A percentile compares a stretch with the other conserved stretches of the same genome.
Conservation (phyloP, 2,888 invertebrate species). For the Periphyllus acericola region DNA sequence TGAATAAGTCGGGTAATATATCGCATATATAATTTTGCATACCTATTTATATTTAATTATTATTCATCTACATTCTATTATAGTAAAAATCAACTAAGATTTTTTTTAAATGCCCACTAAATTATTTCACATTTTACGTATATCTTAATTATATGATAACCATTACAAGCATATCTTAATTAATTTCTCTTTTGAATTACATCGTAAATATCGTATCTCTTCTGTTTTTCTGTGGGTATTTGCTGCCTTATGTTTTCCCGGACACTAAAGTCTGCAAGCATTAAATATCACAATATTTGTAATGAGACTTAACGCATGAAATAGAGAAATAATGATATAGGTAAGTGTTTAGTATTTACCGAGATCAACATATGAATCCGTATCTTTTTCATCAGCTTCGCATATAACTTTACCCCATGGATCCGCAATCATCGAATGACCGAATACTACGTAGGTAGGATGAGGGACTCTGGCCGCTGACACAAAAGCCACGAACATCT, state of each 20-base stretch:
- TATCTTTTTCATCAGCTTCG: constrained; percentile 77
- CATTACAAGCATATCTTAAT: not conserved
- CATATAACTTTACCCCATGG: constrained; percentile 84
- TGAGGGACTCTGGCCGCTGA: constrained; percentile 81
- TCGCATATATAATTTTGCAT: too few relatives aligned
- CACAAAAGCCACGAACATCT: constrained; percentile 85
- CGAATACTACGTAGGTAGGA: constrained; percentile 86
- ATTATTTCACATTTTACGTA: too few relatives aligned
- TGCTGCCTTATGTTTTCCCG: constrained; percentile 83
- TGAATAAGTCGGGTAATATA: too few relatives aligned
- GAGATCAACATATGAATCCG: constrained; percentile 79
- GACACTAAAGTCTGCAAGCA: constrained; percentile 73
- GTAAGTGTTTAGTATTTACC: constrained; percentile 69
- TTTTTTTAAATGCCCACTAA: too few relatives aligned
- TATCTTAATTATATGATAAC: not conserved
- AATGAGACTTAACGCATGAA: too few relatives aligned
- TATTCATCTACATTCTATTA: too few relatives aligned
- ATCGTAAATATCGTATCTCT: constrained; percentile 80
- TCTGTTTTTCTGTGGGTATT: constrained; percentile 83
- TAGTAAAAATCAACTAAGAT: too few relatives aligned
- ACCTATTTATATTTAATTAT: too few relatives aligned
- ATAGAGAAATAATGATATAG: too few relatives aligned
- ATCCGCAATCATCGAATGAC: constrained; percentile 83
- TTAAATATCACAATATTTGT: constrained; percentile 50
- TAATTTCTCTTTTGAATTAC: constrained; percentile 64